phyloP scores from a whole-genome alignment of 2,888 invertebrate genomes.

The Hemithea aestivaria region DNA sequence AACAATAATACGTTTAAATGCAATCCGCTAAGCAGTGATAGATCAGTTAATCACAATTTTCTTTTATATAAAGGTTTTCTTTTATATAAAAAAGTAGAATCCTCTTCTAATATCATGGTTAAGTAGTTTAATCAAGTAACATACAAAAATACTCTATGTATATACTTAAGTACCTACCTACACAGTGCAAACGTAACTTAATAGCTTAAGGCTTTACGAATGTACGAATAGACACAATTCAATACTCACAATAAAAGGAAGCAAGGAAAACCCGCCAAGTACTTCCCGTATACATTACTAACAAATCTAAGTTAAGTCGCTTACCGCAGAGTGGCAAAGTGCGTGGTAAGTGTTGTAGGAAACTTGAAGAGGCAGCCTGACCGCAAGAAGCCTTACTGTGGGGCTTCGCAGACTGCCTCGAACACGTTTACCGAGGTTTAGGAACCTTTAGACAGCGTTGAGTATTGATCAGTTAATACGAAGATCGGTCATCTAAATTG shows the following conservation, averaged over 20 bases:
- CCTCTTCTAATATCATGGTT: no score
- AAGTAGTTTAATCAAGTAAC: no score
- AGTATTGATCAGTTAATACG: conserved; percentile 22
- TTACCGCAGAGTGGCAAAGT: conserved; percentile 25
- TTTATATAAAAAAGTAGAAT: no score
- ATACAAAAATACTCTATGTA: no score
- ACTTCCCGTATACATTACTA: conserved; percentile 25
- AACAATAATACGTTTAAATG: no score
- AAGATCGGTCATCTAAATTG: no score
- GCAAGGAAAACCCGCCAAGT: conserved; percentile 1
- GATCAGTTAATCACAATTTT: no score
- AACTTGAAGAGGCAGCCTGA: conserved; percentile 47
- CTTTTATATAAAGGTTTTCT: no score
- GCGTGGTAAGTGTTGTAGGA: conserved; percentile 43
- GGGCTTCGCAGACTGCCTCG: conserved; percentile 39
- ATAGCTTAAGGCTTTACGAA: background rate
- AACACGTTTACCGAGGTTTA: conserved; percentile 39
- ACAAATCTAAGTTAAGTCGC: conserved; percentile 24
- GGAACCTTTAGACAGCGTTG: conserved; percentile 25
- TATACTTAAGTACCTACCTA: no score
- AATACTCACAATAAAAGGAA: background rate
- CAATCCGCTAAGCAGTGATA: no score
- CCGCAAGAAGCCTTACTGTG: conserved; percentile 68
- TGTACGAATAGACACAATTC: background rate
- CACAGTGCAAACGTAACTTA: no score